These are phyloP conservation scores for Arbacia lixula DNA, from an alignment of 53 echinoderm and acorn worm genomes.

Conservation along the genomic window DNA sequence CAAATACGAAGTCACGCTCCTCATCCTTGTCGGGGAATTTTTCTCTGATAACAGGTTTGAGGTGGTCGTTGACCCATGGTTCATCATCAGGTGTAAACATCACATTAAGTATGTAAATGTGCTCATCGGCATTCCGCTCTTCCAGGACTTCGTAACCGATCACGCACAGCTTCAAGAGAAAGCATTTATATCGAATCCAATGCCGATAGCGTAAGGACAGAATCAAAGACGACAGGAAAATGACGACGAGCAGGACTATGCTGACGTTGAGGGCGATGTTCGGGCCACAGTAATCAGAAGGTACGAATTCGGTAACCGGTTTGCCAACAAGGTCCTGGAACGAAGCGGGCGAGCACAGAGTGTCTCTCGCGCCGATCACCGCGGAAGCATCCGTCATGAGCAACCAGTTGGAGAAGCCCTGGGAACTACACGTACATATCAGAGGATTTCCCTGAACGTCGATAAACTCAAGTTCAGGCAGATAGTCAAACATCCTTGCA, in stretches of 20 bases:
- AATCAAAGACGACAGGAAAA: background rate
- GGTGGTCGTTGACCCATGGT: conserved; percentile 43
- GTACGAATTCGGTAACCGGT: conserved; percentile 4
- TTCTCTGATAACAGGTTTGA: conserved; percentile 12
- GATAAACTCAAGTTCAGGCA: background rate
- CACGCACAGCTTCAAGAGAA: conserved; percentile 16
- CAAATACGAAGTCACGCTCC: conserved; percentile 21
- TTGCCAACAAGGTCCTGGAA: background rate
- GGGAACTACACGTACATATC: conserved; percentile 23
- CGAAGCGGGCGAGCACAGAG: conserved; percentile 45
- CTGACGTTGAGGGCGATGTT: conserved; percentile 20
- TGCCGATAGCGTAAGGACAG: conserved; percentile 14
- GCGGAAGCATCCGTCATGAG: conserved; percentile 11
- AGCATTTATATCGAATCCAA: conserved; percentile 32
- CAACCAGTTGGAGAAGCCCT: conserved; percentile 41
- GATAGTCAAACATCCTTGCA: background rate
- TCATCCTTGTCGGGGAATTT: conserved; percentile 15
- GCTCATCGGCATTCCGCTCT: conserved; percentile 29
- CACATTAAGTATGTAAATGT: conserved; percentile 21
- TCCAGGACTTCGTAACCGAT: background rate
- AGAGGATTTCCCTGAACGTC: conserved; percentile 41
- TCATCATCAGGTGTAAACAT: conserved; percentile 35
- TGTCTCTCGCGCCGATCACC: background rate
- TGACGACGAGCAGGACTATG: background rate
- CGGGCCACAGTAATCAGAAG: conserved; percentile 20